Percentiles rank a stretch among this genome's conserved stretches.
These are phyloP conservation scores for Thamnophis sirtalis DNA, from an alignment of 2,113 vertebrate genomes.

Conservation along the genomic window DNA sequence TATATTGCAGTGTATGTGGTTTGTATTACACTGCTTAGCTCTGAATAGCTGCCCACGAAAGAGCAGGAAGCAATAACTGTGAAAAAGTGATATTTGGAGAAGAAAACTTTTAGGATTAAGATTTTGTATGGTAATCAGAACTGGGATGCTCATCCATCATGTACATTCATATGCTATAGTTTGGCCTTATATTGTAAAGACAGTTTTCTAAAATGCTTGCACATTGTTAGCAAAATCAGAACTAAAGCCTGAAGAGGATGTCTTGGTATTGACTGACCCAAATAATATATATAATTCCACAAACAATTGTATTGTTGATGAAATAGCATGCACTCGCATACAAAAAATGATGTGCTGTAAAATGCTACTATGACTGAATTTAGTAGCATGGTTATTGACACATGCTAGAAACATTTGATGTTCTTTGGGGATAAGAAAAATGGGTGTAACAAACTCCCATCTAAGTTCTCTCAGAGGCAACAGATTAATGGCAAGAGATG, in stretches of 20 bases:
- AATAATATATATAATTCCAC: not conserved
- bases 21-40: not conserved
- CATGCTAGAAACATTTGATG: not conserved
- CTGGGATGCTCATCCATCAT: not conserved
- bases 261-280: not conserved
- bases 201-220: not conserved
- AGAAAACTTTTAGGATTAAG: not conserved
- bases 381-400: conserved; percentile 24
- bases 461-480: not conserved
- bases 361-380: conserved; percentile 25
- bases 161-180: not conserved
- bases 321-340: conserved; percentile 25
- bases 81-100: not conserved
- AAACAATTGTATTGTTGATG: not conserved
- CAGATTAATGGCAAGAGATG: not conserved
- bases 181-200: not conserved
- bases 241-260: not conserved
- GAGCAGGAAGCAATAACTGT: not conserved
- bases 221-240: not conserved
- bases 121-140: not conserved
- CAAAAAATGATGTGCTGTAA: conserved; percentile 9
- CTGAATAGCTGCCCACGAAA: not conserved
- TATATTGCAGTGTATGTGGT: not conserved
- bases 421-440: conserved; percentile 19
- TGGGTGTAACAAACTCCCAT: conserved; percentile 12